Base-by-base conservation (phyloP, 2,888 invertebrate species). In the Abrostola triplasia region DNA sequence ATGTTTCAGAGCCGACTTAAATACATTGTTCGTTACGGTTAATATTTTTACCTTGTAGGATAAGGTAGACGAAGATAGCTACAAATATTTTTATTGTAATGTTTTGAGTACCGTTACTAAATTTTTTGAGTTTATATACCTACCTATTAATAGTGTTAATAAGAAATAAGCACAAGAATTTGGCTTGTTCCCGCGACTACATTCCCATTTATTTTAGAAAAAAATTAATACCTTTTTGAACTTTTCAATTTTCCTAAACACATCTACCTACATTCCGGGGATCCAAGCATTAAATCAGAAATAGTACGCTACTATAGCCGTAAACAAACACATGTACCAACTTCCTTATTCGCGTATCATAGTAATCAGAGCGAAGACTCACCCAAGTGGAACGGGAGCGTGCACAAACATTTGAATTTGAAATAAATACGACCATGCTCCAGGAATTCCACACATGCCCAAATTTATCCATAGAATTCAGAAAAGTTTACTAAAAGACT, bases 361-460 rank as follows among this genome's bases (percentile, higher is more conserved):
- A 70, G 59, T 64, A 64, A 78, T 71, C 61, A 68, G 68, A 58
- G 52, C 40, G 54, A 58, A 67, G 57, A 61, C 50, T 65, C 60
- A 52, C n/a, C 52, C 53, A 60, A 64, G 64, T 68, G 57, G 62
- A 78, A 71, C 58, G 50, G 12, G 52, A 66, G 47, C 47, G 58
- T 42, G 61, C 40, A 69, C 59, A 76, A 76, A 67, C 64, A 79
- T 76, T 76, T 64, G 62, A 69, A 76, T 76, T 75, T 40, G 53
- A 59, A 71, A 76, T 64, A 64, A 70, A 76, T 56, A 49, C 42
- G 40, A 49, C 49, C 58, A 62, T 53, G 66, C 76, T 59, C 47
- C 38, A 42, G 54, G 42, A 49, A 75, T 48, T 67, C 37, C 13
- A 48, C 53, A 40, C 44, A 11, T 7, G 51, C 50, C 51, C 54